These are phyloP conservation scores for Galerucella nymphaeae DNA, from an alignment of 2,888 invertebrate species.

Conservation along the genomic window DNA sequence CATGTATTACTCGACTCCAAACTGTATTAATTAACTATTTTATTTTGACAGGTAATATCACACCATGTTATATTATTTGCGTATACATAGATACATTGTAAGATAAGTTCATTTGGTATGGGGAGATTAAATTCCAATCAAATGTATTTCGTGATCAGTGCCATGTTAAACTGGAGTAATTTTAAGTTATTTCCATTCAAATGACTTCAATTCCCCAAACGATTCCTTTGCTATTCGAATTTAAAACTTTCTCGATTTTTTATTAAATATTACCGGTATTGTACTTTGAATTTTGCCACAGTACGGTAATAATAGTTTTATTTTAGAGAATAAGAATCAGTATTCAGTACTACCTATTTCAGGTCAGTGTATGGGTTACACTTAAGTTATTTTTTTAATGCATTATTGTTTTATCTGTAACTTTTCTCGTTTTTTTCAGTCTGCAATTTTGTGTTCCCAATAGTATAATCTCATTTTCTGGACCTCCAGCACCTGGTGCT, in stretches of 20 bases:
- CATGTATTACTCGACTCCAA: no score
- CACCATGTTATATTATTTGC: no score
- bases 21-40: no score
- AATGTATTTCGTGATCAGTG: no score
- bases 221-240: constrained; percentile 1
- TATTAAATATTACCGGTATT: not conserved
- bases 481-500: not conserved
- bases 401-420: not conserved
- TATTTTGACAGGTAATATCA: no score
- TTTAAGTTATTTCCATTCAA: not conserved
- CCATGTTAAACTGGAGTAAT: no score
- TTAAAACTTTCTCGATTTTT: not conserved
- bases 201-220: not conserved
- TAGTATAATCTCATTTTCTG: no score
- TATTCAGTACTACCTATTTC: not conserved
- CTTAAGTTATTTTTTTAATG: no score
- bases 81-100: no score
- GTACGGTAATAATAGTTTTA: not conserved
- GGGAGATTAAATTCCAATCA: no score
- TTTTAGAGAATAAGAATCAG: not conserved
- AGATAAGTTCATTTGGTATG: no score
- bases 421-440: not conserved
- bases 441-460: not conserved
- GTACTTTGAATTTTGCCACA: not conserved
- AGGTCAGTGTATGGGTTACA: no score